A percentile compares a stretch with the other conserved stretches of the same genome.
phyloP scores from a whole-genome alignment of 2,797 vertebrate species.

The Vireo griseus region DNA sequence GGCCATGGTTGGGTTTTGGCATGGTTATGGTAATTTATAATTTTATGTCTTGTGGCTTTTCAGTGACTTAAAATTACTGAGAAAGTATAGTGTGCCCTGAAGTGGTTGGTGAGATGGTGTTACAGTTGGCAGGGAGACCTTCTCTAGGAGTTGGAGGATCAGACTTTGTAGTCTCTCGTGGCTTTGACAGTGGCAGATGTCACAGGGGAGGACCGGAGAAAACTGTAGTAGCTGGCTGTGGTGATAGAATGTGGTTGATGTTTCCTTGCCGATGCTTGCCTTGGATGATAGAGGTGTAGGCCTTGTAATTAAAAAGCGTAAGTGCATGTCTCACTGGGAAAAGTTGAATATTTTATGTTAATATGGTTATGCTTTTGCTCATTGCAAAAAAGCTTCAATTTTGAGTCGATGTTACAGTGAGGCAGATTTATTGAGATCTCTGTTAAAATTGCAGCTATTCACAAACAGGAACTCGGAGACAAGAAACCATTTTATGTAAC shows the following conservation, averaged over 20 bases:
- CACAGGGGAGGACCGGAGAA: neutral
- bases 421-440: neutral
- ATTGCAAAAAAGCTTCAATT: neutral
- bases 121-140: neutral
- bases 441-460: neutral
- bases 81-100: neutral
- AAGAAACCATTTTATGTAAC: slow-evolving; percentile 8
- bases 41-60: slow-evolving; percentile 8
- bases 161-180: neutral
- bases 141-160: neutral
- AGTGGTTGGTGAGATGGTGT: neutral
- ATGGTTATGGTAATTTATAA: neutral
- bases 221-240: neutral
- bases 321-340: neutral
- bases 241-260: neutral
- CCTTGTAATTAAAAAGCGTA: neutral
- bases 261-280: neutral
- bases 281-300: neutral
- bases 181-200: neutral
- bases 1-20: neutral
- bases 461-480: neutral
- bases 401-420: neutral
- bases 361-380: neutral
- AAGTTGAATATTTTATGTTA: neutral
- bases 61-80: slow-evolving; percentile 3